Evolutionary conservation across 2,113 vertebrate species (phyloP).

Genomic region (Sialia sialis): DNA sequence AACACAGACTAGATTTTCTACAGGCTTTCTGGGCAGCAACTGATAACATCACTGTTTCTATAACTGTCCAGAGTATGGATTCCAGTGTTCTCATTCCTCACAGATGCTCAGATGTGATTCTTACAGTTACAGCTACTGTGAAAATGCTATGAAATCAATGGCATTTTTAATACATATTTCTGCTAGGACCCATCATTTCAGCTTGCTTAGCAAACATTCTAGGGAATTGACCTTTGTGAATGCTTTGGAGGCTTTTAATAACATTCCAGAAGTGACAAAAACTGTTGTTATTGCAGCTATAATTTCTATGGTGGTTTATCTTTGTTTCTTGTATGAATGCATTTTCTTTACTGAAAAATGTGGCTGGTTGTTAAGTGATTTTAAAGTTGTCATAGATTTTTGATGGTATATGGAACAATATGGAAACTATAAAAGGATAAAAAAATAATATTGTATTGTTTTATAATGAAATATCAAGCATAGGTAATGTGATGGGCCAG

Average conservation of each 20-base stretch:
- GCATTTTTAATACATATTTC: neutral
- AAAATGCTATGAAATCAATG: neutral
- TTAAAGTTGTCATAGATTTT: neutral
- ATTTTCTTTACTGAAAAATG: neutral
- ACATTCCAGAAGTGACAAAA: constrained; percentile 12
- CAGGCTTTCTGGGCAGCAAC: neutral
- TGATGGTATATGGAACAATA: neutral
- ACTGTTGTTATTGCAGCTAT: neutral
- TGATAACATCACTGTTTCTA: neutral
- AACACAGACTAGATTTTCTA: neutral
- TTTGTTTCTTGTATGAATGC: neutral
- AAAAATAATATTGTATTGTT: neutral
- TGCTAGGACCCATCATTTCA: neutral
- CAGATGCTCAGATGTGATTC: neutral
- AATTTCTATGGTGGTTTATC: neutral
- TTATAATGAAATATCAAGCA: neutral
- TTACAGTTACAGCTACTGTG: neutral
- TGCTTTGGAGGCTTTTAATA: constrained; percentile 31
- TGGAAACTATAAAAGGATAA: neutral
- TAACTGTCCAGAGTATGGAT: neutral
- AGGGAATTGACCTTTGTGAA: constrained; percentile 35
- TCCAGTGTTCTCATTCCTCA: neutral
- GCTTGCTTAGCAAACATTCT: neutral
- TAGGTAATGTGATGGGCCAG: neutral
- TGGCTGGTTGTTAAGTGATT: neutral